Base-by-base conservation (phyloP, 2,888 invertebrate genomes). In the Eucera pruinosa region DNA sequence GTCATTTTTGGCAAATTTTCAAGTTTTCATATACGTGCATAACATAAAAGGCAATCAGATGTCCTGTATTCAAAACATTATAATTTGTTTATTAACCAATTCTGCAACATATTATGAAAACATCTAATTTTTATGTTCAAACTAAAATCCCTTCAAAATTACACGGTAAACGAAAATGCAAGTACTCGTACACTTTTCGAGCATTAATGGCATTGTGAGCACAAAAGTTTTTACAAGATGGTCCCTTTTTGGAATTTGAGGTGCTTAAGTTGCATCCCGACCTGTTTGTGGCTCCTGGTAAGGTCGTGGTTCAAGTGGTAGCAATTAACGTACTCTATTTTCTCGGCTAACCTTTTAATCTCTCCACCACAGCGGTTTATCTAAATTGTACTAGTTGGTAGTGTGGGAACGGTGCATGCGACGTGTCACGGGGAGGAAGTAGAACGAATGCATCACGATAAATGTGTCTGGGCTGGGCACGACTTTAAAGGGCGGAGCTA, bases 261-360 rank as follows among this genome's bases (percentile, higher is more conserved):
- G n/a, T 71, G 50, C 52, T 61, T 18, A 23, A 45, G 47, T 61
- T 33, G 30, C 36, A 25, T 60, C 43, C 73, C 50, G 27, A 30
- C 23, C 27, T 33, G 55, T 55, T 60, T 30, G 70, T 62, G 41
- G 52, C 52, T 66, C 68, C 70, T 72, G 70, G 41, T 55, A 45
- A 78, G 83, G 81, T 81, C 83, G 75, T 41, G 77, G 81, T 77
- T 83, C 83, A 81, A 83, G 79, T 79, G 74, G 50, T 74, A 70
- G 79, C 83, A 81, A 83, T 83, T 83, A 83, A 83, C 75, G 83
- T 81, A 83, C 76, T 69, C 52, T 68, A 73, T 73, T 78, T 76
- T 73, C 83, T 71, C 74, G 52, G 58, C 62, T 77, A 80, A 84
- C 81, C 84, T 84, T 83, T 84, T 84, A 78, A 84, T 84, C 84